Evolutionary conservation across 2,797 vertebrate species (phyloP).

Genomic region (Muscicapa comitata): DNA sequence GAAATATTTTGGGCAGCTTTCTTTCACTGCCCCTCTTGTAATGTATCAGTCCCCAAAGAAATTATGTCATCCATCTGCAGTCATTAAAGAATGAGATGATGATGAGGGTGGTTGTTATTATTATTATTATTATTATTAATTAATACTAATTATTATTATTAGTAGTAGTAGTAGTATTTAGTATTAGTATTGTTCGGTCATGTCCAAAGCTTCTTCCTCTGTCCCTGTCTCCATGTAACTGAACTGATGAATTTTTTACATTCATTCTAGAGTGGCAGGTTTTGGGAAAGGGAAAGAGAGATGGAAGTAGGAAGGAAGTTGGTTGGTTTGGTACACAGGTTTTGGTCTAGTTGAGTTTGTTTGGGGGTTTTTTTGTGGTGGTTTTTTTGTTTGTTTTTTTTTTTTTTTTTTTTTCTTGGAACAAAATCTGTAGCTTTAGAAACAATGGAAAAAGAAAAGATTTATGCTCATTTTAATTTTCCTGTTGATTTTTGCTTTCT

Average conservation of each 20-base stretch:
- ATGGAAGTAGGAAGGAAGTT: not conserved
- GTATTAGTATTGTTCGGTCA: not conserved
- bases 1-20: not conserved
- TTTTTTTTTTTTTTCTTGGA: not conserved
- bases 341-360: not conserved
- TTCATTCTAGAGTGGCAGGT: not conserved
- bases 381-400: no score
- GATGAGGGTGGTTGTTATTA: not conserved
- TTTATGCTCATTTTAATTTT: not conserved
- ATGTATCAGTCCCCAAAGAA: not conserved
- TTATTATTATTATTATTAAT: not conserved
- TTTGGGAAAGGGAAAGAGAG: not conserved
- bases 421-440: not conserved
- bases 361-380: no score
- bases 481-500: not conserved
- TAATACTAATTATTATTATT: no score
- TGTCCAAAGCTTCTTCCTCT: not conserved
- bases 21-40: not conserved
- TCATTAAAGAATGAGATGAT: not conserved
- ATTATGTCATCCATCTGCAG: not conserved
- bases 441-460: not conserved
- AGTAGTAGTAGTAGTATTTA: no score
- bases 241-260: not conserved
- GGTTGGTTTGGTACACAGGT: accelerated
- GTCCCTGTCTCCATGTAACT: not conserved